A percentile compares a stretch with the other conserved stretches of the same genome.
Conservation (phyloP, 2,888 invertebrate species). For the Brenthis daphne region DNA sequence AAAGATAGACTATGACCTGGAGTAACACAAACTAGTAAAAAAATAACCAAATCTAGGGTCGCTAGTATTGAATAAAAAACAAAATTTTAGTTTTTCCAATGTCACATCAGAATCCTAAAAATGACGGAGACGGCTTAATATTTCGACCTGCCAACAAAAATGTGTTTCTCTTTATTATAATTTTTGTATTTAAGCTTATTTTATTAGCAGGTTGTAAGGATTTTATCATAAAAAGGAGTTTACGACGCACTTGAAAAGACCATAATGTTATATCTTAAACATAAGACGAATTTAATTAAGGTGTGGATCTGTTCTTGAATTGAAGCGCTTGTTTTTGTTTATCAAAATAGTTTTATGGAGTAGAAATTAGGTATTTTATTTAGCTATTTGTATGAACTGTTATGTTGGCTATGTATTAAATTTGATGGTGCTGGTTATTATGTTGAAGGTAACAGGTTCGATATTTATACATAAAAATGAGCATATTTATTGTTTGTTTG, state of each 20-base stretch:
- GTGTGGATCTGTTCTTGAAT: conserved; percentile 2
- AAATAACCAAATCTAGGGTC: too few species aligned
- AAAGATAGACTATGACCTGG: too few species aligned
- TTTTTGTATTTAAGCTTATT: conserved; percentile 22
- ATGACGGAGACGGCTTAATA: conserved; percentile 3
- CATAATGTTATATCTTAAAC: conserved; percentile 25
- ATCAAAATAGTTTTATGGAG: too few species aligned
- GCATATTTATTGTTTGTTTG: too few species aligned
- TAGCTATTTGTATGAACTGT: too few species aligned
- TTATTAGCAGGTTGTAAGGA: conserved; percentile 22
- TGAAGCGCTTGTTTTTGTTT: not conserved
- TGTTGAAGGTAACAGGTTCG: too few species aligned
- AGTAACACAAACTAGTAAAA: too few species aligned
- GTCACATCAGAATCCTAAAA: not conserved
- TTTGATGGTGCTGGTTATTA: too few species aligned
- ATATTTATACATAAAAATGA: too few species aligned
- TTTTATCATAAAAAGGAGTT: conserved; percentile 33
- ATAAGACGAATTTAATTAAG: conserved; percentile 27
- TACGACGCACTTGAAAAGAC: conserved; percentile 29
- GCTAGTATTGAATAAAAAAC: too few species aligned
- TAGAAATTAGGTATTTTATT: too few species aligned
- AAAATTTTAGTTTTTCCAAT: not conserved
- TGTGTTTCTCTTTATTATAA: conserved; percentile 21
- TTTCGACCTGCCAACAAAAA: conserved; percentile 13
- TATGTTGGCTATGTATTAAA: too few species aligned